Evolutionary conservation across 2,888 invertebrate genomes (phyloP), one percentile per base, ranked within the genome.

Genomic region (Pheosia gnoma): DNA sequence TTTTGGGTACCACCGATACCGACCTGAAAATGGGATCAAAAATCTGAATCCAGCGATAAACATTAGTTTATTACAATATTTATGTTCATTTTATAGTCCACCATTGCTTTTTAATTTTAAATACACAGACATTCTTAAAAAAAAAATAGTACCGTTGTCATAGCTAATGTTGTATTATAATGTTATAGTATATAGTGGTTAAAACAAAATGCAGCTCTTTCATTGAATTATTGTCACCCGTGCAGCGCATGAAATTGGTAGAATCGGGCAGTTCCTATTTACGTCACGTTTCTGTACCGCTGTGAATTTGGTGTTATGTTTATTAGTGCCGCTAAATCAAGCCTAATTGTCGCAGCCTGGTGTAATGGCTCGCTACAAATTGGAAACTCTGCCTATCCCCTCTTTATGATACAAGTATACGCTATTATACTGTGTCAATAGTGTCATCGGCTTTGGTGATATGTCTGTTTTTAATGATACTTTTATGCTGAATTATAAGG

Each of bases 251-350:
- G 43, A 4, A 39, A 45, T 43, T 11, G 49, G 5, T 59, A 67
- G 72, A 75, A 82, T 75, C 67, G 70, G 69, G 70, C 69, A 65
- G 71, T 83, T 75, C 66, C 71, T 64, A 84, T 81, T 80, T 78
- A 66, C 60, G 77, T 84, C 86, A 85, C 85, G 86, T 78, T 67
- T 64, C 63, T 53, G 57, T 76, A 82, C 79, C 71, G 60, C 57
- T 57, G 55, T n/a, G 52, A 55, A 62, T 67, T 70, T 62, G 75
- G 66, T 67, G 68, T 77, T 77, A 70, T 79, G 81, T 80, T 81
- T 84, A 84, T 83, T 83, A 78, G 79, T 63, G 36, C 64, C 58
- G 63, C 78, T 86, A 85, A 85, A 86, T 86, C 84, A 85, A 74
- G 77, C 62, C 69, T 80, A 81, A 82, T 80, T 79, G 80, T 81